Evolutionary conservation across 2,888 invertebrate species (phyloP).

Genomic region (Andrena chrysosceles): DNA sequence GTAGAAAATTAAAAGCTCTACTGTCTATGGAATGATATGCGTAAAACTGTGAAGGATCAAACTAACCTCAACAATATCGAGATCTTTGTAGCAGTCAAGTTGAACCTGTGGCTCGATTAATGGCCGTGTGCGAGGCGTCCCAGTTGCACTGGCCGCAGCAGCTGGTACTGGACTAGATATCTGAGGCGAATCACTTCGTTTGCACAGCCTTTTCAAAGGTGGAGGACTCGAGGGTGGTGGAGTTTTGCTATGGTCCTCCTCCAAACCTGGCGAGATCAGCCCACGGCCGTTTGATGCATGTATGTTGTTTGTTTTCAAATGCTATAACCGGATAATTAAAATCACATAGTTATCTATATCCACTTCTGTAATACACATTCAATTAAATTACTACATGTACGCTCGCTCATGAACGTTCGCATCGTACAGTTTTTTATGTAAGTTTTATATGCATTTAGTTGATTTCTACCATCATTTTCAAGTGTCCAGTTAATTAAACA

Average conservation of each 20-base stretch:
- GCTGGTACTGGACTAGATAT: constrained; percentile 84
- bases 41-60: background rate
- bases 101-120: constrained; percentile 84
- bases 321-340: constrained; percentile 68
- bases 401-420: no score
- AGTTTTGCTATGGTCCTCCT: constrained; percentile 83
- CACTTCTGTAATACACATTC: background rate
- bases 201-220: constrained; percentile 84
- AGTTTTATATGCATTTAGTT: no score
- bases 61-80: constrained; percentile 83
- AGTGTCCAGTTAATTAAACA: no score
- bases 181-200: constrained; percentile 84
- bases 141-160: constrained; percentile 79
- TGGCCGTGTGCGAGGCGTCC: constrained; percentile 82
- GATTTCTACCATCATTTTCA: no score
- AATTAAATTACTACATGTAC: constrained; percentile 13
- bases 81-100: constrained; percentile 84
- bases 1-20: background rate
- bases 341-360: background rate
- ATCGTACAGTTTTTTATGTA: no score
- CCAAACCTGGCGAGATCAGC: constrained; percentile 83
- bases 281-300: constrained; percentile 83
- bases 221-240: constrained; percentile 84
- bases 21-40: background rate
- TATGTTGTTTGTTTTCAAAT: constrained; percentile 82